A percentile compares a stretch with the other conserved stretches of the same genome.
phyloP scores from a whole-genome alignment of 1,140 invertebrate genomes.

The Spodoptera litura region DNA sequence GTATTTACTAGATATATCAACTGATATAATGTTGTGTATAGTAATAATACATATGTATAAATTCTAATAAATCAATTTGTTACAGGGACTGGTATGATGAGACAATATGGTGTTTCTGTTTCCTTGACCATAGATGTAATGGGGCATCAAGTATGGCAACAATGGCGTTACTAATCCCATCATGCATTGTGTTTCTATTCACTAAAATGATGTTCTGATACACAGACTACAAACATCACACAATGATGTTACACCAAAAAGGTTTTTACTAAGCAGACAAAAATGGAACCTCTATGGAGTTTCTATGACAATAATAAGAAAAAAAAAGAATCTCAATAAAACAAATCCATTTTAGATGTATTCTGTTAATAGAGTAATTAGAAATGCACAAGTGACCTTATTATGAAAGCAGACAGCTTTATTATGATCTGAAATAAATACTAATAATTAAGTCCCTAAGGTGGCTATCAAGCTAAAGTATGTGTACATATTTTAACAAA shows the following conservation, averaged over 20 bases:
- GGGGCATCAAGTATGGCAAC: slow-evolving; percentile 64
- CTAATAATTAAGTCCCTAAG: too few species aligned
- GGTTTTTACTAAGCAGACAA: background rate
- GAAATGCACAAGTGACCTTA: background rate
- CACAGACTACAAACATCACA: slow-evolving; percentile 1
- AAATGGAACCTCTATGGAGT: slow-evolving; percentile 1
- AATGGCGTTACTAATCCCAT: slow-evolving; percentile 61
- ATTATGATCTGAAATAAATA: background rate
- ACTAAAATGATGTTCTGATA: slow-evolving; percentile 62
- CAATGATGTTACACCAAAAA: slow-evolving; percentile 12
- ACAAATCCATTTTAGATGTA: background rate
- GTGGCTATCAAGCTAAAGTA: too few species aligned
- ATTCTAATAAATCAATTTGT: slow-evolving; percentile 47
- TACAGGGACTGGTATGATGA: slow-evolving; percentile 93
- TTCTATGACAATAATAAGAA: background rate
- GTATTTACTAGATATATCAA: background rate
- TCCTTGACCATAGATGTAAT: slow-evolving; percentile 96
- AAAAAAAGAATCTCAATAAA: slow-evolving; percentile 2
- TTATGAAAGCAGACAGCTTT: background rate
- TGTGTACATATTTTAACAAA: too few species aligned
- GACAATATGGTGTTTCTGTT: slow-evolving; percentile 96
- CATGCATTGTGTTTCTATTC: slow-evolving; percentile 57
- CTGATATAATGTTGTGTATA: background rate
- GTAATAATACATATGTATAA: background rate
- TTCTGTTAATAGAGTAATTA: background rate